phyloP scores from a whole-genome alignment of 2,113 vertebrate species.

The Acanthochromis polyacanthus region DNA sequence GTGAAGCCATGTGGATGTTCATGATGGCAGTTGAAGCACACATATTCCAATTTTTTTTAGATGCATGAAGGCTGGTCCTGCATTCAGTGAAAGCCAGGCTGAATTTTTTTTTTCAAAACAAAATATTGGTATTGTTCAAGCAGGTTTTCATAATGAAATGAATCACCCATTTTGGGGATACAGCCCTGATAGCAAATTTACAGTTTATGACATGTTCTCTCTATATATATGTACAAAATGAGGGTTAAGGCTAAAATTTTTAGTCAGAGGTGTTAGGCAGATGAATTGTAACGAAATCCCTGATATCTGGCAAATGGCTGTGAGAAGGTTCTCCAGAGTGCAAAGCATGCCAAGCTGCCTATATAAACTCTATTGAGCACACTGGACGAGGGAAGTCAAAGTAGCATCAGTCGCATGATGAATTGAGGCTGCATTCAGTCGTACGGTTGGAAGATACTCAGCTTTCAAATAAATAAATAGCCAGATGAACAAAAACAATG shows the following conservation, averaged over 20 bases:
- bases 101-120: slow-evolving; percentile 39
- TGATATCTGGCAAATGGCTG: slow-evolving; percentile 86
- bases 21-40: slow-evolving; percentile 74
- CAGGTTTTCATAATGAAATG: slow-evolving; percentile 65
- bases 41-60: slow-evolving; percentile 61
- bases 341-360: slow-evolving; percentile 82
- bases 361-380: slow-evolving; percentile 66
- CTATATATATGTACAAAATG: slow-evolving; percentile 70
- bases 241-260: slow-evolving; percentile 86
- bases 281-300: slow-evolving; percentile 85
- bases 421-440: slow-evolving; percentile 65
- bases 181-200: slow-evolving; percentile 81
- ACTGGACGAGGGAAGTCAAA: slow-evolving; percentile 62
- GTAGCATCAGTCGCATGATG: slow-evolving; percentile 49
- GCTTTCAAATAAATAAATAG: slow-evolving; percentile 80
- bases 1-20: slow-evolving; percentile 68
- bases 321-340: slow-evolving; percentile 79
- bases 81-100: slow-evolving; percentile 72
- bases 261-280: slow-evolving; percentile 80
- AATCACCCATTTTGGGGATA: slow-evolving; percentile 60
- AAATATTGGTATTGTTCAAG: slow-evolving; percentile 58
- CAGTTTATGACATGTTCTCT: slow-evolving; percentile 70
- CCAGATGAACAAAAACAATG: slow-evolving; percentile 64
- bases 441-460: slow-evolving; percentile 72
- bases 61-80: slow-evolving; percentile 69